phyloP scores from a whole-genome alignment of 2,113 vertebrate species.

The Scartelaos histophorus region DNA sequence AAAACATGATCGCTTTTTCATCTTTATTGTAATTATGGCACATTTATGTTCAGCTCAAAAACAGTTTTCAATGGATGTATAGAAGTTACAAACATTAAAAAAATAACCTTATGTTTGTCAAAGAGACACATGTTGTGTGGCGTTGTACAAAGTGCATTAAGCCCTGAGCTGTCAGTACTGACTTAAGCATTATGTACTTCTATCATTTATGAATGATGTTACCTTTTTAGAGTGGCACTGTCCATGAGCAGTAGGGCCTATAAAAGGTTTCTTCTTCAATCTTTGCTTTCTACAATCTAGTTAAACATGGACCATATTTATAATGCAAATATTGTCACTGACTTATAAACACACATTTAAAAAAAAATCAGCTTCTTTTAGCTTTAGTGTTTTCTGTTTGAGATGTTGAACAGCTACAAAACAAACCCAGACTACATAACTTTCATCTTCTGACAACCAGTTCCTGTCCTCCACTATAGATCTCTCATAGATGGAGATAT shows the following conservation, averaged over 20 bases:
- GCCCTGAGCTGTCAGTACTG: slow-evolving; percentile 48
- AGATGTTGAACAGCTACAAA: neutral
- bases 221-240: slow-evolving; percentile 46
- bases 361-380: no score
- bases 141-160: slow-evolving; percentile 55
- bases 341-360: no score
- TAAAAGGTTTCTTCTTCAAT: slow-evolving; percentile 26
- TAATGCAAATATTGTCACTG: neutral
- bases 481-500: no score
- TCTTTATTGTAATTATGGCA: neutral
- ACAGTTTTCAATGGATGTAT: neutral
- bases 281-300: slow-evolving; percentile 15
- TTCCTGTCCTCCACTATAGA: slow-evolving; percentile 19
- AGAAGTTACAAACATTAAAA: neutral
- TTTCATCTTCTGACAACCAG: neutral
- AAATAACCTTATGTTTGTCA: neutral
- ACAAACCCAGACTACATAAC: neutral
- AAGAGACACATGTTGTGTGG: slow-evolving; percentile 10
- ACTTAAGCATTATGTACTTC: slow-evolving; percentile 42
- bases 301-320: neutral
- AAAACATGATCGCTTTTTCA: neutral
- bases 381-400: neutral
- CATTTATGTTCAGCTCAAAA: neutral
- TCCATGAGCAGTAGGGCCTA: slow-evolving; percentile 15
- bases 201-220: slow-evolving; percentile 67